Base-by-base conservation (phyloP, 2,888 invertebrate genomes). In the Zele albiditarsus region DNA sequence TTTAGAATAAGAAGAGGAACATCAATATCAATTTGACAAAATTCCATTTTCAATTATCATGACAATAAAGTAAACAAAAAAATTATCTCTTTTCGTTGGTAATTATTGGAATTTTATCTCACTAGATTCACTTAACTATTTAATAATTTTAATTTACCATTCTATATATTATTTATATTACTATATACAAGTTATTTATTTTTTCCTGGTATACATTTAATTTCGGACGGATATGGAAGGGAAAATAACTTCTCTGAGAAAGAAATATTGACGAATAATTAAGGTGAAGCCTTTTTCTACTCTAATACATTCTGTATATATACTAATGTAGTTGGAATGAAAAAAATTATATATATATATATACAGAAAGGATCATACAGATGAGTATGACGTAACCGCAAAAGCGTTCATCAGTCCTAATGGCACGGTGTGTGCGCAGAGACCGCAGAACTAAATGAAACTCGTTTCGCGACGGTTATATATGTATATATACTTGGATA, bases 351-450 rank as follows among this genome's bases (percentile, higher is more conserved):
- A 58, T 60, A 16, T 12, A 33, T 23, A 66, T 49, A 33, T 33
- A 57, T 46, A 46, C 53, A 28, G 65, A 70, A 49, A 74, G 74
- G 74, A 80, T 71, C 72, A 60, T 60, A 71, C 25, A 73, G 74
- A 63, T 74, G 75, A 73, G 74, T 78, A 80, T 83, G 80, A 83
- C 80, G 81, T 76, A 83, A 83, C 82, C 81, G 78, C 81, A 53
- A 53, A 79, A 79, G 75, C 78, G 80, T 82, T 82, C 82, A 82
- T 83, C 82, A 82, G 80, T 76, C 78, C 80, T 83, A 82, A 83
- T 82, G 78, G 78, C 69, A 73, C 76, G 70, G 71, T 73, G 73
- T 77, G 76, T 77, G 20, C 73, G 65, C 49, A 69, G 38, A 62
- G 69, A 82, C 81, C 82, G 77, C 81, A 82, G 77, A 82, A 80